Base-by-base conservation (phyloP, 2,888 invertebrate species). In the Lamellibrachia satsuma region DNA sequence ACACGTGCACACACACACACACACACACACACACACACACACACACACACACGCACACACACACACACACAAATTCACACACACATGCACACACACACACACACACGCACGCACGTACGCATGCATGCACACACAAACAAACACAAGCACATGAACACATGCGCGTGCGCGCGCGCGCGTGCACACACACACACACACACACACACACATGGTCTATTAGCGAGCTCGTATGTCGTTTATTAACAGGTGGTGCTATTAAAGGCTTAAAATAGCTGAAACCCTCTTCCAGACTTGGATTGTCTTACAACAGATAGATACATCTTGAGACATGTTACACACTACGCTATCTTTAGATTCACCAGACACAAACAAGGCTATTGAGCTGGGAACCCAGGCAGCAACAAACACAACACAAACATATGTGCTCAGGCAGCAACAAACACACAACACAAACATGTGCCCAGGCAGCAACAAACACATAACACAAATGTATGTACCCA, bases 241-340 rank as follows among this genome's bases (percentile, higher is more conserved):
- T 75, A 75, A 75, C 75, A 75, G 75, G 75, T 75, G 75, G 75
- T 75, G 75, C 75, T 75, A 75, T 75, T 75, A 75, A 75, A 75
- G 15, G 75, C 75, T 75, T 75, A n/a, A 75, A 75, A 75, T 75
- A 75, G 75, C 75, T 15, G 75, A 15, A 75, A n/a, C 22, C 75
- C 3, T 75, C 75, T 75, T 75, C 75, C 75, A 22, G 75, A 75
- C n/a, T 15, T 75, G 75, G 22, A 75, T 75, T 75, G 15, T 75
- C 75, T 75, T 75, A 75, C 75, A 22, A n/a, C 75, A 75, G 75
- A 75, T n/a, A 75, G 75, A 75, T 75, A 15, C 75, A 75, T 75
- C 75, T 75, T 75, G 75, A 75, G 75, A 7, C 3, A 6, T 75
- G 22, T 75, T 75, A 75, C 75, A 75, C n/a, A 22, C 22, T 75